Percentiles rank a stretch among this genome's conserved stretches.
Conservation (phyloP, 1,140 invertebrate species). For the Sycobia sp. region DNA sequence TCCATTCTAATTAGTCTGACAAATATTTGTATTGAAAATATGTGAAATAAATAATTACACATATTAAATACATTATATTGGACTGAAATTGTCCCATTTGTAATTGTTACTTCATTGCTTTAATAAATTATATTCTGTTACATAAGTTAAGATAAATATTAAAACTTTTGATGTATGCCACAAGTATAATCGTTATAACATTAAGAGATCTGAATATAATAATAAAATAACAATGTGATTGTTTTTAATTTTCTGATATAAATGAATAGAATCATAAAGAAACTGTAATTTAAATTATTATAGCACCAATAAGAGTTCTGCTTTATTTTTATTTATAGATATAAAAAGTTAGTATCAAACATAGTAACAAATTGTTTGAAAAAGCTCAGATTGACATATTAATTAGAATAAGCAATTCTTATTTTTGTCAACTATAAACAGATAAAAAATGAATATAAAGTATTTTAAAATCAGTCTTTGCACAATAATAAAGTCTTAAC, state of each 20-base stretch:
- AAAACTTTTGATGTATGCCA: background rate
- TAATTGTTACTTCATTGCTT: background rate
- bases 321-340: background rate
- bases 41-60: background rate
- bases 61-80: background rate
- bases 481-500: constrained; percentile 15
- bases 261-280: background rate
- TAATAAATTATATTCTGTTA: background rate
- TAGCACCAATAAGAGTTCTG: constrained; percentile 22
- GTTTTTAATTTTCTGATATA: background rate
- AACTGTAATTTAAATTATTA: background rate
- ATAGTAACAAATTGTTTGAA: background rate
- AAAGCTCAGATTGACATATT: background rate
- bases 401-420: background rate
- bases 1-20: background rate
- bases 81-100: background rate
- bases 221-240: constrained; percentile 11
- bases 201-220: constrained; percentile 17
- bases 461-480: constrained; percentile 23
- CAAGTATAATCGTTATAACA: constrained; percentile 3
- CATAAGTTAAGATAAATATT: background rate
- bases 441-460: constrained; percentile 10
- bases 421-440: constrained; percentile 14
- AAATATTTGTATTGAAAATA: constrained; percentile 8
- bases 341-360: constrained; percentile 11